Evolutionary conservation across 1,140 invertebrate species (phyloP).

Genomic region (Drosophila littoralis): DNA sequence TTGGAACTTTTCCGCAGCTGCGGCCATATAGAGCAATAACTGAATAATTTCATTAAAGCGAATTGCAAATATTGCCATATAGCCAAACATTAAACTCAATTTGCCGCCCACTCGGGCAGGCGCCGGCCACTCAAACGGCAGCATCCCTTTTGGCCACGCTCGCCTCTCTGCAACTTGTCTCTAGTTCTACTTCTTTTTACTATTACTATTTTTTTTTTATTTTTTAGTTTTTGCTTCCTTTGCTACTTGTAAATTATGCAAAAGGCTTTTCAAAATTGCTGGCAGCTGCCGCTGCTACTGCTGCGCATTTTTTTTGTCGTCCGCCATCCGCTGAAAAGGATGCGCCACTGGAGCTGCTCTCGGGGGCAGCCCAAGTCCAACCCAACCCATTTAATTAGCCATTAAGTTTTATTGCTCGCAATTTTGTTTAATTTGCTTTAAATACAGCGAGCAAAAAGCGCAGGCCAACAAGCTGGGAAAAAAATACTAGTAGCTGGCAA

Average conservation of each 20-base stretch:
- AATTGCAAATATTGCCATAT: slow-evolving; percentile 60
- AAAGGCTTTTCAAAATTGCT: slow-evolving; percentile 73
- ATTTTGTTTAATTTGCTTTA: slow-evolving; percentile 83
- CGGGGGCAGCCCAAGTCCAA: slow-evolving; percentile 50
- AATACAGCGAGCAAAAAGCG: slow-evolving; percentile 63
- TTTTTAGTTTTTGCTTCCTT: slow-evolving; percentile 38
- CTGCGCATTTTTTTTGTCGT: slow-evolving; percentile 30
- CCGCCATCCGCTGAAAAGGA: slow-evolving; percentile 25
- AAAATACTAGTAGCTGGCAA: slow-evolving; percentile 36
- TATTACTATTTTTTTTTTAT: slow-evolving; percentile 6
- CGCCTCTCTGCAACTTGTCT: slow-evolving; percentile 28
- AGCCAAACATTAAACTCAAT: slow-evolving; percentile 65
- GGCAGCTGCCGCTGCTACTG: slow-evolving; percentile 59
- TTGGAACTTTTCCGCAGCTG: slow-evolving; percentile 1
- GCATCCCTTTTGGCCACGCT: slow-evolving; percentile 1
- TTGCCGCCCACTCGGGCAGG: slow-evolving; percentile 36
- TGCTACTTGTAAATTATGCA: slow-evolving; percentile 80
- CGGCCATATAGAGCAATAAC: slow-evolving; percentile 59
- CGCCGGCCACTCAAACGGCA: not conserved
- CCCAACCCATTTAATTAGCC: slow-evolving; percentile 81
- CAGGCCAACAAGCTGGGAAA: slow-evolving; percentile 22
- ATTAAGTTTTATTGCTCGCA: slow-evolving; percentile 81
- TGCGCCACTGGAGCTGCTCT: slow-evolving; percentile 19
- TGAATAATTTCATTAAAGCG: slow-evolving; percentile 74
- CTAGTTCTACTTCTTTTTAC: slow-evolving; percentile 25